Evolutionary conservation across 2,888 invertebrate genomes (phyloP).

Genomic region (Coelinius sp.): DNA sequence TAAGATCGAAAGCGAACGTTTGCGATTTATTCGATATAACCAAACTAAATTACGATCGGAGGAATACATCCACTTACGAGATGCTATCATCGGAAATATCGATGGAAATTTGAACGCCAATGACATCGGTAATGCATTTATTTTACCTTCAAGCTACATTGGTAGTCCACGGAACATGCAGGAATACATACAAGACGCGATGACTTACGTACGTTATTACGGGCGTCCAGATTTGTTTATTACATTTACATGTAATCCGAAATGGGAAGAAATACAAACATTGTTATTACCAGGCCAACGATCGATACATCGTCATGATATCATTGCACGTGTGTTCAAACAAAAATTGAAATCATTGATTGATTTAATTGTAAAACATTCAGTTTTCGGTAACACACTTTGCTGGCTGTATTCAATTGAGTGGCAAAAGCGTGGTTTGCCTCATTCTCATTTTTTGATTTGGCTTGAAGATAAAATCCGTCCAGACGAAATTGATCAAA

Average conservation of each 20-base stretch:
- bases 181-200: slow-evolving; percentile 53
- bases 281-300: slow-evolving; percentile 37
- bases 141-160: slow-evolving; percentile 26
- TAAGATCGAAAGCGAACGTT: slow-evolving; percentile 1
- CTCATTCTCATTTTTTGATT: slow-evolving; percentile 59
- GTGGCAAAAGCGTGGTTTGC: slow-evolving; percentile 57
- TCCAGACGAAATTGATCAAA: slow-evolving; percentile 46
- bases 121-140: neutral
- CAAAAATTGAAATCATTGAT: slow-evolving; percentile 49
- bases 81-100: neutral
- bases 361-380: slow-evolving; percentile 46
- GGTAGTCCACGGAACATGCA: slow-evolving; percentile 34
- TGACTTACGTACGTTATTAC: slow-evolving; percentile 40
- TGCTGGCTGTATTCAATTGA: slow-evolving; percentile 59
- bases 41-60: slow-evolving; percentile 1
- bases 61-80: slow-evolving; percentile 7
- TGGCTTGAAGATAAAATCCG: too few relatives aligned
- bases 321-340: slow-evolving; percentile 53
- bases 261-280: slow-evolving; percentile 37
- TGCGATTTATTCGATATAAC: neutral
- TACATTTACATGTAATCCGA: slow-evolving; percentile 39
- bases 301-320: slow-evolving; percentile 52
- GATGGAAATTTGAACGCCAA: neutral
- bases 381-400: slow-evolving; percentile 50
- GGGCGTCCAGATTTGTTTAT: slow-evolving; percentile 41